phyloP scores from a whole-genome alignment of 2,888 invertebrate species.

The Augiades crinisus region DNA sequence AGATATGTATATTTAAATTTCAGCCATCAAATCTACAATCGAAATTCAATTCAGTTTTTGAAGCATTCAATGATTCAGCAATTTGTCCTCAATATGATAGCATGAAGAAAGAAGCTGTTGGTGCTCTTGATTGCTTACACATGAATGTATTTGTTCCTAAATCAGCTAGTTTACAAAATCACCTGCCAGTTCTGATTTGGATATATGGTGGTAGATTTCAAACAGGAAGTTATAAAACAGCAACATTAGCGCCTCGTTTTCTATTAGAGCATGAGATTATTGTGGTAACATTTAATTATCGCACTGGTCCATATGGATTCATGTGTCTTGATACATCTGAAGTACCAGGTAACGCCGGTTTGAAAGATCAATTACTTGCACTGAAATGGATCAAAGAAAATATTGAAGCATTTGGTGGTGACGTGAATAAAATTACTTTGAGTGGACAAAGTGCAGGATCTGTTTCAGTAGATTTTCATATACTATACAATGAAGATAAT shows the following conservation, averaged over 20 bases:
- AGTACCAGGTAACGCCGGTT: constrained; percentile 58
- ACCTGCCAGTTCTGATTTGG: constrained; percentile 55
- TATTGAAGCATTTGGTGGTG: constrained; percentile 54
- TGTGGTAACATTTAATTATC: constrained; percentile 50
- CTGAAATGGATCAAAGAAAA: constrained; percentile 53
- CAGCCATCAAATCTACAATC: constrained; percentile 37
- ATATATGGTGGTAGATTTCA: constrained; percentile 58
- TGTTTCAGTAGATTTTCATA: constrained; percentile 51
- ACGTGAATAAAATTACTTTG: constrained; percentile 49
- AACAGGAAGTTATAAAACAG: constrained; percentile 44
- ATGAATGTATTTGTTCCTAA: constrained; percentile 82
- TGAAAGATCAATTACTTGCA: constrained; percentile 56
- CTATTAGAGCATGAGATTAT: constrained; percentile 48
- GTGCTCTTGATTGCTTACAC: constrained; percentile 79
- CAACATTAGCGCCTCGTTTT: constrained; percentile 33
- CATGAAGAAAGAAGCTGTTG: constrained; percentile 41
- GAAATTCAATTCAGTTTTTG: constrained; percentile 43
- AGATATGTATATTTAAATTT: too few relatives aligned
- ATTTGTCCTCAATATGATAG: constrained; percentile 51
- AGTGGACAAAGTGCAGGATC: constrained; percentile 58
- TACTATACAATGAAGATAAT: constrained; percentile 43
- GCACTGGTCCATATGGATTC: constrained; percentile 62
- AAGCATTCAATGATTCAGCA: constrained; percentile 44
- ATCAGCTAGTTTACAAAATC: constrained; percentile 31
- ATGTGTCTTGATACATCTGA: constrained; percentile 52